Conservation (phyloP, 2,888 invertebrate genomes). For the Trichogramma evanescens region DNA sequence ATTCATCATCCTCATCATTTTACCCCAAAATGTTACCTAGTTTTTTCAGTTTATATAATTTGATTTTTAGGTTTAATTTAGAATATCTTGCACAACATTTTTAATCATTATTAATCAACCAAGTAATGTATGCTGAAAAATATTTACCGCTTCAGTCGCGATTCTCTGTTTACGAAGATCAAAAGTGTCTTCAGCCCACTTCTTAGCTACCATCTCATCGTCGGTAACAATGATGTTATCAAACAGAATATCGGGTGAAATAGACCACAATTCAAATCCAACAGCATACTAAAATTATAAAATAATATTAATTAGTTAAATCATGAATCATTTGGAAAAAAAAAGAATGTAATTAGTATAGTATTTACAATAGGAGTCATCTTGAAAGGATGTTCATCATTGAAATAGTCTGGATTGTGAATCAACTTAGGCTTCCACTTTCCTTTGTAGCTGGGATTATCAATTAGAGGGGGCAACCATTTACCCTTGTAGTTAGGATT, state of each 20-base stretch:
- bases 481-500: constrained; percentile 90
- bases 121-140: not conserved
- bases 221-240: constrained; percentile 93
- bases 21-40: constrained; percentile 66
- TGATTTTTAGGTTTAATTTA: constrained; percentile 3
- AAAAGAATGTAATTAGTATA: not conserved
- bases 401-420: constrained; percentile 87
- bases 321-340: not conserved
- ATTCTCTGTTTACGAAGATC: constrained; percentile 75
- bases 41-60: constrained; percentile 10
- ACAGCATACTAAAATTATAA: constrained; percentile 66
- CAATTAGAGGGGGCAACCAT: constrained; percentile 84
- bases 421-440: constrained; percentile 87
- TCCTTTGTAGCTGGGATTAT: constrained; percentile 91
- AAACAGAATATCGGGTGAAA: constrained; percentile 89
- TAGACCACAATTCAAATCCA: constrained; percentile 97
- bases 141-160: constrained; percentile 67
- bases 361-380: constrained; percentile 84
- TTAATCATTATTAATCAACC: not conserved
- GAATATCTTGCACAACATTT: not conserved
- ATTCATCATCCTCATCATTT: constrained; percentile 65
- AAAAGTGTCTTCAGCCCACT: constrained; percentile 80
- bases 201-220: constrained; percentile 64
- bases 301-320: constrained; percentile 2
- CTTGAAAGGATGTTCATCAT: constrained; percentile 81